These are phyloP conservation scores for Eupleurogrammus muticus DNA, from an alignment of 2,797 vertebrate species.

Conservation along the genomic window DNA sequence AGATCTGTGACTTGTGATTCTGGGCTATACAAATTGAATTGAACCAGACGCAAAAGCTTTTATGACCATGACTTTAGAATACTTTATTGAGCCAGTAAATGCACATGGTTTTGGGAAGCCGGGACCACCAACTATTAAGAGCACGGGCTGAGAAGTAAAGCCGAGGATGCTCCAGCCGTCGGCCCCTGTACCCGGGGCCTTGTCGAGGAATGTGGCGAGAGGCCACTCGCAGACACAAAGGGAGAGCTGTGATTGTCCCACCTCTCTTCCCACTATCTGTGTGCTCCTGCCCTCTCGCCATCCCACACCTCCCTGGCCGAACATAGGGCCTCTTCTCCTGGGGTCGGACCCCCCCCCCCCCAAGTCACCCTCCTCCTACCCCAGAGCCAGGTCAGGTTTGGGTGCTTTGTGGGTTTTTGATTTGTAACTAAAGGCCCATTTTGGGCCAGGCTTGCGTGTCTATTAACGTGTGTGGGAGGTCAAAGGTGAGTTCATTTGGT, in stretches of 20 bases:
- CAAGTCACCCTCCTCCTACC: slow-evolving; percentile 57
- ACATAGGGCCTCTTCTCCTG: slow-evolving; percentile 69
- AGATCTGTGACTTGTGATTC: too few relatives aligned
- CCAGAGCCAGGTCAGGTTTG: slow-evolving; percentile 49
- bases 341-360: slow-evolving; percentile 19
- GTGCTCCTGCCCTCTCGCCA: slow-evolving; percentile 69
- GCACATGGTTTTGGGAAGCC: not conserved
- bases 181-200: slow-evolving; percentile 32
- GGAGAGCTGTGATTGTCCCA: slow-evolving; percentile 77
- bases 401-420: slow-evolving; percentile 40
- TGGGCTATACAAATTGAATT: too few relatives aligned
- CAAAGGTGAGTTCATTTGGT: slow-evolving; percentile 41
- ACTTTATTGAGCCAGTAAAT: not conserved
- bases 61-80: not conserved
- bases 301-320: slow-evolving; percentile 70
- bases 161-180: slow-evolving; percentile 34
- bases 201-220: slow-evolving; percentile 65
- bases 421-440: slow-evolving; percentile 41
- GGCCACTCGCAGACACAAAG: slow-evolving; percentile 68
- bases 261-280: slow-evolving; percentile 71
- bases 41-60: slow-evolving; percentile 5
- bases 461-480: slow-evolving; percentile 36
- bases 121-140: not conserved
- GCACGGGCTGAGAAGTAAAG: slow-evolving; percentile 17
- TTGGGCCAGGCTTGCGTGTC: not conserved